phyloP scores from a whole-genome alignment of 2,113 vertebrate genomes.

The Oceanites oceanicus region DNA sequence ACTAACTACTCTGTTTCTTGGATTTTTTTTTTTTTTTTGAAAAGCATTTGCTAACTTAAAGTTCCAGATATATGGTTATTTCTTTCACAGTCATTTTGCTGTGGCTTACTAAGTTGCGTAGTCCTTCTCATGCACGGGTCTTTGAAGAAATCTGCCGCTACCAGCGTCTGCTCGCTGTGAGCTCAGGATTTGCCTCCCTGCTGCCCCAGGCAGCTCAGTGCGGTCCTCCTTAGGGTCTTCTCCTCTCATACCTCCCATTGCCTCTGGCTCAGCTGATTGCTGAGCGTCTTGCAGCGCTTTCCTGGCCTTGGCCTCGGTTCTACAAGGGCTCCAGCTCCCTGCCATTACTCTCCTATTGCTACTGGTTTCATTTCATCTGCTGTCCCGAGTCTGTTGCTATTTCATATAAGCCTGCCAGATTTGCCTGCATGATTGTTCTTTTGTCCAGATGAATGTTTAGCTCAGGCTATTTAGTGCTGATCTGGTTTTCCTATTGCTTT shows the following conservation, averaged over 20 bases:
- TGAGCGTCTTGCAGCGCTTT: background rate
- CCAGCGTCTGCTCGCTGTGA: background rate
- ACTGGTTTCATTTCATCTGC: conserved; percentile 17
- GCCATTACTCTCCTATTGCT: background rate
- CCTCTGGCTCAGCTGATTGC: background rate
- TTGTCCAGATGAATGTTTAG: conserved; percentile 59
- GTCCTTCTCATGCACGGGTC: rapidly evolving
- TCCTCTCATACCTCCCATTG: background rate
- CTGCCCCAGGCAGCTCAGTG: background rate
- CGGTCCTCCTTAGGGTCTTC: background rate
- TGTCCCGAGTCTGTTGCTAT: background rate
- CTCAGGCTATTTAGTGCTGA: conserved; percentile 56
- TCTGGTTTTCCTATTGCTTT: conserved; percentile 62
- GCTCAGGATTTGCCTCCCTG: background rate
- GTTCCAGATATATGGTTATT: background rate
- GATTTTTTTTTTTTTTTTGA: background rate
- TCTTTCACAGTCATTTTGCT: background rate
- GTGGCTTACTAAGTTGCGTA: rapidly evolving
- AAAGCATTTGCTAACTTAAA: background rate
- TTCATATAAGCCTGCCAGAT: conserved; percentile 46
- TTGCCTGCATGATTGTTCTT: conserved; percentile 42
- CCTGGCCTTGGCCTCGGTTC: background rate
- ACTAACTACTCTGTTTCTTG: background rate
- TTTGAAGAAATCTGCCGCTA: background rate
- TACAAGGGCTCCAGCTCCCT: background rate